These are phyloP conservation scores for Chloroclystis v-ata DNA, from an alignment of 2,888 invertebrate genomes.

Conservation along the genomic window DNA sequence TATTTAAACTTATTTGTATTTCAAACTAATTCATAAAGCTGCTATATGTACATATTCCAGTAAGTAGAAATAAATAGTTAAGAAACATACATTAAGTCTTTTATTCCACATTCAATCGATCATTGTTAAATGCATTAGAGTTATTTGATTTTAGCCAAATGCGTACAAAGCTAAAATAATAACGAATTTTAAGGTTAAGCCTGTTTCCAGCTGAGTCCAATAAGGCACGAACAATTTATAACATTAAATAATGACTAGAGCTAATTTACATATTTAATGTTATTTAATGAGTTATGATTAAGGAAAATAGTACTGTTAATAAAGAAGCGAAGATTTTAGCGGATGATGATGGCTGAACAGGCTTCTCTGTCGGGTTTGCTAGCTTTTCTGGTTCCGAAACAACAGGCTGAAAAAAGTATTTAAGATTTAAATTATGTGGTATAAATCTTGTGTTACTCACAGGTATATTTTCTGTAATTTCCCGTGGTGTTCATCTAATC, in stretches of 20 bases:
- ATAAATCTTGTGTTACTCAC: too few relatives aligned
- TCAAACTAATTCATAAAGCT: slow-evolving; percentile 7
- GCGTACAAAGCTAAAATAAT: too few relatives aligned
- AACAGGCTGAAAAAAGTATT: slow-evolving; percentile 26
- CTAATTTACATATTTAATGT: not conserved
- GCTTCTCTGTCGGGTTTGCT: not conserved
- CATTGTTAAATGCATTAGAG: slow-evolving; percentile 4
- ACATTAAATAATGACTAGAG: not conserved
- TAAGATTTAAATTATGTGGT: not conserved
- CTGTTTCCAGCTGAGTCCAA: too few relatives aligned
- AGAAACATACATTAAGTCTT: slow-evolving; percentile 19
- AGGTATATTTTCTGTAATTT: too few relatives aligned
- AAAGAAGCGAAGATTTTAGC: slow-evolving; percentile 3
- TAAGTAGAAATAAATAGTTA: slow-evolving; percentile 16
- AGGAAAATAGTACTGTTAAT: not conserved
- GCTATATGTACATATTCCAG: slow-evolving; percentile 49
- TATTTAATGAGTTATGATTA: slow-evolving; percentile 2
- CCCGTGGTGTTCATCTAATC: too few relatives aligned
- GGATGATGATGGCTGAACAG: slow-evolving; percentile 9
- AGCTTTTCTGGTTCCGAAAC: slow-evolving; percentile 30
- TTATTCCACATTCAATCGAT: slow-evolving; percentile 10
- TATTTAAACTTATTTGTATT: too few relatives aligned
- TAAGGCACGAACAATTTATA: not conserved
- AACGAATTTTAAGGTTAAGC: too few relatives aligned
- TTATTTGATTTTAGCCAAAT: too few relatives aligned